Percentiles rank a stretch among this genome's conserved stretches.
phyloP scores from a whole-genome alignment of 2,888 invertebrate genomes.

The Gibbula magus region DNA sequence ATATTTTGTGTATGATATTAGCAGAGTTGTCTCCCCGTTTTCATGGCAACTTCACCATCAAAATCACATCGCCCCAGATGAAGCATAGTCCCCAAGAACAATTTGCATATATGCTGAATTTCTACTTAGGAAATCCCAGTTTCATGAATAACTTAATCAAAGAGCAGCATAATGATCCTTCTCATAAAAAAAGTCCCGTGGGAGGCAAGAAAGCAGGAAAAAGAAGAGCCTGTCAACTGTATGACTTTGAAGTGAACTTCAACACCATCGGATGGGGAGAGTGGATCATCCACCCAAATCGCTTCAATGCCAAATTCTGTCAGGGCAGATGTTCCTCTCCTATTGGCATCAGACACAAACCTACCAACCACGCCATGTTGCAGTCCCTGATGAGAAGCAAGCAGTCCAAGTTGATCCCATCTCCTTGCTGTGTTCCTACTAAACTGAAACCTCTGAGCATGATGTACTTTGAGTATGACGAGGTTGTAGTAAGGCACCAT shows the following conservation, averaged over 20 bases:
- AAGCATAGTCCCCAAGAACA: too few species aligned
- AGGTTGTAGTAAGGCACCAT: slow-evolving; percentile 71
- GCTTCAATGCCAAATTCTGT: slow-evolving; percentile 69
- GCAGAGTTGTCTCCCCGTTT: too few species aligned
- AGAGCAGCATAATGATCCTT: too few species aligned
- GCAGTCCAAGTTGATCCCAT: slow-evolving; percentile 54
- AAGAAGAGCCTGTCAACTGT: slow-evolving; percentile 44
- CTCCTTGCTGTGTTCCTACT: slow-evolving; percentile 72
- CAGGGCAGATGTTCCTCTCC: slow-evolving; percentile 68
- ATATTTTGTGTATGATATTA: too few species aligned
- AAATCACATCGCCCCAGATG: too few species aligned
- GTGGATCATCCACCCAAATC: slow-evolving; percentile 71
- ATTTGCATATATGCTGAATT: too few species aligned
- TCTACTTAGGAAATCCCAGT: too few species aligned
- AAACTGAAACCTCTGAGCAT: slow-evolving; percentile 69
- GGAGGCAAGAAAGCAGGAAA: slow-evolving; percentile 38
- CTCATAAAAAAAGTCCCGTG: too few species aligned
- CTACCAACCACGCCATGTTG: slow-evolving; percentile 73
- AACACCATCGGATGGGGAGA: slow-evolving; percentile 70
- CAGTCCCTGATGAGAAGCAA: slow-evolving; percentile 69
- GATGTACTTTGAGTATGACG: slow-evolving; percentile 70
- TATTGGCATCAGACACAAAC: slow-evolving; percentile 53
- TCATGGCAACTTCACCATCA: too few species aligned
- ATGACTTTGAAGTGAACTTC: slow-evolving; percentile 70
- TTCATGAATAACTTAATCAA: too few species aligned